Evolutionary conservation across 2,113 vertebrate species (phyloP), one percentile per base, ranked within the genome.

Genomic region (Passer montanus): DNA sequence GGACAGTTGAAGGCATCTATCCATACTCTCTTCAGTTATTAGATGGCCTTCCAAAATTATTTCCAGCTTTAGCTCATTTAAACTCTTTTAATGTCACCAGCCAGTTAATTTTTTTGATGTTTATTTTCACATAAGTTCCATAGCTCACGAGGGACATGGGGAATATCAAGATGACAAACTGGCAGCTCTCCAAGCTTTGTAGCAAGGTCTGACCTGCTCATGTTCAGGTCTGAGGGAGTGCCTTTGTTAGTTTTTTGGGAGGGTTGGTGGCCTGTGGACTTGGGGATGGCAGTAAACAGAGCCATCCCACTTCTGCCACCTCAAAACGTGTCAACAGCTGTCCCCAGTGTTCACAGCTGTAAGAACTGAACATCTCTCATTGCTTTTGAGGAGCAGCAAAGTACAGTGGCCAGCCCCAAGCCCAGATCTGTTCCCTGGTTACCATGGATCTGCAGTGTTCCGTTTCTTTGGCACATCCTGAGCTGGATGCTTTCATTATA

Each of bases 31-130:
- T 77, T 49, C 56, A 41, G 20, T 84, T 94, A 60, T 74, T 85
- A 74, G 94, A 72, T 53, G 44, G 23, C 21, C 85, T 89, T 90
- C 76, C 77, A 90, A 75, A 96, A 95, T 68, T 75, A 81, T 11
- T 89, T 81, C 68, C 56, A 92, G 85, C 83, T 93, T 89, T 58
- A 95, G 53, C n/a, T 84, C 56, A 33, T 28, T 27, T 27, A n/a
- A 70, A n/a, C 62, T 84, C 64, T 86, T 70, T 74, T 78, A n/a
- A 81, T 81, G 72, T 90, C 49, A 90, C 58, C 75, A 88, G 56
- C 27, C 49, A 72, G 44, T 90, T 93, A 26, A 31, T 15, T 43
- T 55, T 70, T 68, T n/a, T 50, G 4, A 27, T 75, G 66, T 93
- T 95, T 88, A 43, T 90, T 87, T 96, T 92, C 90, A 77, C 53